These are phyloP conservation scores for Tipula helvola DNA, from an alignment of 2,888 invertebrate genomes.

Conservation along the genomic window DNA sequence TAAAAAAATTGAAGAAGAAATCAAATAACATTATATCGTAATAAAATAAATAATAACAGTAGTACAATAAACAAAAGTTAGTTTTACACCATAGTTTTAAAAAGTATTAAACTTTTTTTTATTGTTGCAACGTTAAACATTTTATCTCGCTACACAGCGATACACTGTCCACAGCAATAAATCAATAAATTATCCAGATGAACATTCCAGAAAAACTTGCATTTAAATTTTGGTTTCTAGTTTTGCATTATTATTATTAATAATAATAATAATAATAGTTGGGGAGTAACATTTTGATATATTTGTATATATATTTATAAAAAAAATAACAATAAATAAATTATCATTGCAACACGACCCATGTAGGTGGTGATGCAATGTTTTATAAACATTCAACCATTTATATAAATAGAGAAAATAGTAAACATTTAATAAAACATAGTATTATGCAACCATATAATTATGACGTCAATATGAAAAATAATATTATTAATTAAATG, in stretches of 20 bases:
- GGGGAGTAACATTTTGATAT: neutral
- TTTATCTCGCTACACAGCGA: slow-evolving; percentile 21
- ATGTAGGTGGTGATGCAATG: neutral
- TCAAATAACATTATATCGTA: neutral
- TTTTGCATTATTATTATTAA: neutral
- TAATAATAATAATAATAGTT: neutral
- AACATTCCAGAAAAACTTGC: neutral
- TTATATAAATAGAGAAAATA: neutral
- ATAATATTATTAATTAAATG: neutral
- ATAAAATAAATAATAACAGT: neutral
- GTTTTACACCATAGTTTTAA: neutral
- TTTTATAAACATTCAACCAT: neutral
- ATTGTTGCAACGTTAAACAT: neutral
- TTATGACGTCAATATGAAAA: neutral
- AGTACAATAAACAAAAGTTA: neutral
- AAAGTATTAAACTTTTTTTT: neutral
- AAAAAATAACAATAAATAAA: neutral
- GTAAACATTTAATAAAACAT: neutral
- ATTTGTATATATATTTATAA: too few relatives aligned
- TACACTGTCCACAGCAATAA: slow-evolving; percentile 25
- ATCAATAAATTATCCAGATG: neutral
- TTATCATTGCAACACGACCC: neutral
- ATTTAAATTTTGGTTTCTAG: neutral
- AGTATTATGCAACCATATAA: neutral
- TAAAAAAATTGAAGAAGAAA: neutral